Percentiles rank a stretch among this genome's conserved stretches.
Conservation (phyloP, 2,797 vertebrate genomes). For the Aselliscus stoliczkanus region DNA sequence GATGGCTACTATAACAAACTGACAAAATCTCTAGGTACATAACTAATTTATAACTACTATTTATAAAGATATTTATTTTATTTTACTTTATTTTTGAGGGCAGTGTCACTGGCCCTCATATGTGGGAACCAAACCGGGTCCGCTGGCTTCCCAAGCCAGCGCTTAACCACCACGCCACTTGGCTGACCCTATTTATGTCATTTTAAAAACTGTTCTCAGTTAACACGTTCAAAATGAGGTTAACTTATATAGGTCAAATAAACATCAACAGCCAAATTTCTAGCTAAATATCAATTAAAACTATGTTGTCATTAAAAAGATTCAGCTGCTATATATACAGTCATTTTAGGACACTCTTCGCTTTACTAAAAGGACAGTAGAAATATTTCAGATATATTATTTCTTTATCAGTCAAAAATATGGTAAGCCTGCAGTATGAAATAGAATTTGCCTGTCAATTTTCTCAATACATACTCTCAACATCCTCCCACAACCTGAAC, state of each 20-base stretch:
- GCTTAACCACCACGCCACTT: no score
- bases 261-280: slow-evolving; percentile 29
- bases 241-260: slow-evolving; percentile 22
- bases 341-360: not conserved
- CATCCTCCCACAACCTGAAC: slow-evolving; percentile 21
- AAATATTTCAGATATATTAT: slow-evolving; percentile 15
- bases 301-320: slow-evolving; percentile 27
- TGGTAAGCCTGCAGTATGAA: slow-evolving; percentile 10
- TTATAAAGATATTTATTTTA: slow-evolving; percentile 23
- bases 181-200: not conserved
- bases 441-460: slow-evolving; percentile 32
- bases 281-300: slow-evolving; percentile 40
- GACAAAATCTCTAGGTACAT: not conserved
- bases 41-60: slow-evolving; percentile 19
- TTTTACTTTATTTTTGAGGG: no score
- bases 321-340: not conserved
- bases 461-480: slow-evolving; percentile 21
- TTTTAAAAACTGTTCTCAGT: not conserved
- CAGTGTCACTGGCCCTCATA: no score
- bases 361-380: not conserved
- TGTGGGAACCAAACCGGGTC: no score
- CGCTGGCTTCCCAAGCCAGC: no score
- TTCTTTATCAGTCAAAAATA: slow-evolving; percentile 32
- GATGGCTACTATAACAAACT: not conserved
- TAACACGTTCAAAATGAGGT: slow-evolving; percentile 22